phyloP scores from a whole-genome alignment of 1,140 invertebrate species.

The Planococcus citri region DNA sequence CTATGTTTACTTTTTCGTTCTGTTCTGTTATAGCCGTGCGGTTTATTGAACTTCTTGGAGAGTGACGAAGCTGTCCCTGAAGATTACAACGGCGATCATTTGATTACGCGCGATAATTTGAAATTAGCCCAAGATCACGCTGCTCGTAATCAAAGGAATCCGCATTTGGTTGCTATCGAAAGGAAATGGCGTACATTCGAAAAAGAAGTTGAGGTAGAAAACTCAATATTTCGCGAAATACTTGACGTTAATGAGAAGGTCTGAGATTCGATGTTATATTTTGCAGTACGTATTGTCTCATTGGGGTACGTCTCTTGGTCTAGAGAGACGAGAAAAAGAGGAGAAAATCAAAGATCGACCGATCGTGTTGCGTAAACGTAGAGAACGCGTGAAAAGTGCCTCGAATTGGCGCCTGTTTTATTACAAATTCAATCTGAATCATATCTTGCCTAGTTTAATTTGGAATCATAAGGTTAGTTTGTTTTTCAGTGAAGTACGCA shows the following conservation, averaged over 20 bases:
- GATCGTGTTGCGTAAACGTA: constrained; percentile 75
- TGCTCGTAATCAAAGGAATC: constrained; percentile 46
- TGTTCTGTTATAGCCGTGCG: constrained; percentile 51
- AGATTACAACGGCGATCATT: constrained; percentile 55
- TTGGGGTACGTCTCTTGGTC: constrained; percentile 68
- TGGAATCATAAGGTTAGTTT: constrained; percentile 86
- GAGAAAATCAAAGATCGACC: constrained; percentile 53
- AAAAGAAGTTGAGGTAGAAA: constrained; percentile 52
- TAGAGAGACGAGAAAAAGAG: constrained; percentile 50
- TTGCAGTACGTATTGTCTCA: constrained; percentile 67
- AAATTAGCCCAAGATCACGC: constrained; percentile 80
- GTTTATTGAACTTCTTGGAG: constrained; percentile 80
- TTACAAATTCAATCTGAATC: constrained; percentile 89
- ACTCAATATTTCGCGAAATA: background rate
- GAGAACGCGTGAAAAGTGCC: constrained; percentile 76
- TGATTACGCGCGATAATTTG: constrained; percentile 85
- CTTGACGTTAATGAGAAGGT: too few relatives aligned
- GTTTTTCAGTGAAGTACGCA: background rate
- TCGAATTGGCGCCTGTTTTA: constrained; percentile 92
- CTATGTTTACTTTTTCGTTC: too few relatives aligned
- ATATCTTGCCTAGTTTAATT: constrained; percentile 89
- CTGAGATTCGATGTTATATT: background rate
- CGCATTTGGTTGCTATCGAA: constrained; percentile 55
- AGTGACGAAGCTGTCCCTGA: constrained; percentile 74
- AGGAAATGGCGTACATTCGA: constrained; percentile 62